Evolutionary conservation across 2,113 vertebrate species (phyloP), one percentile per base, ranked within the genome.

Genomic region (Struthio camelus): DNA sequence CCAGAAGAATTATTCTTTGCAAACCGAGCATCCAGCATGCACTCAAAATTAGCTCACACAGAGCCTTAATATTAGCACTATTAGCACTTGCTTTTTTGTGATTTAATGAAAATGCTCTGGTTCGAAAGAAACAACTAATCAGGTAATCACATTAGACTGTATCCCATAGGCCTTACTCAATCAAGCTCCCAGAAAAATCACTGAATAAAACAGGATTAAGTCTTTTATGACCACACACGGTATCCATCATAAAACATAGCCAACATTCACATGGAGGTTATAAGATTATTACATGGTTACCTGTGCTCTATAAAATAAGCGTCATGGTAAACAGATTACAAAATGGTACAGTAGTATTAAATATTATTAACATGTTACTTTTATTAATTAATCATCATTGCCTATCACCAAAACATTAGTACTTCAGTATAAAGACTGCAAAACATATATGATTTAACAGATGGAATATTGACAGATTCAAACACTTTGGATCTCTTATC

Each of bases 71-170:
- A n/a, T 67, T 16, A 94, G 27, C 51, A 64, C n/a, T 83, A 67
- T 62, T 73, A 94, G 34, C 85, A 85, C 59, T 66, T 56, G 27
- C 18, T 94, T 51, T 81, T 91, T 69, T 3, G 0, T 53, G 25
- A 61, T 76, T 91, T 93, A 89, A 86, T 81, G 61, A 81, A 85
- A 94, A 88, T 20, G 9, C 8, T 79, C 38, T 61, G 51, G 82
- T 93, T 96, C 89, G 88, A 84, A 95, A 76, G 79, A 72, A 93
- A 88, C 46, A 81, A 83, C 42, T 93, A 67, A 93, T 87, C 93
- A 95, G 72, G 81, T 88, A 90, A 94, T 78, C 88, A 95, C 82
- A 80, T 88, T 76, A 72, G n/a, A 81, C 50, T 84, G 56, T 50
- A 79, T 73, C 71, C 62, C 65, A 58, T 3, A 84, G 51, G 81